Evolutionary conservation across 2,888 invertebrate species (phyloP), one percentile per base, ranked within the genome.

Genomic region (Aporophyla nigra): DNA sequence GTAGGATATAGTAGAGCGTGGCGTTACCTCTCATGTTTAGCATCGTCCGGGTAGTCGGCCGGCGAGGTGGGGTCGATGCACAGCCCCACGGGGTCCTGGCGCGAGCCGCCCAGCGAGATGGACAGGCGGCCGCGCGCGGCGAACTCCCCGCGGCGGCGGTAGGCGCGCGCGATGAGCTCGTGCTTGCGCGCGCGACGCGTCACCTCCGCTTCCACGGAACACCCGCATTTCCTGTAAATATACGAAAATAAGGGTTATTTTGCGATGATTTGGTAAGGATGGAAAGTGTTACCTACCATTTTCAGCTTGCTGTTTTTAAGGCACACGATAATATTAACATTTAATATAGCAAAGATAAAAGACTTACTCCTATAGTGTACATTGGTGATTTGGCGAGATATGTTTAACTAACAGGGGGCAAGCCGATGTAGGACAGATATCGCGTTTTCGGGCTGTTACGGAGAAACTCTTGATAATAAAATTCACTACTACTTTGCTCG

Each of bases 111-210:
- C 84, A 99, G 98, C 84, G 98, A 98, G 90, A 99, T 98, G 63
- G 99, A 99, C 63, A 99, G 97, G 19, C 98, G 97, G 12, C 99
- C 99, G 86, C 98, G 98, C 90, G 98, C 98, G 85, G 98, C 98
- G 90, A 99, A 98, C 90, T 98, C 98, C 88, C 98, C 98, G 61
- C 99, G 97, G 76, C 99, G 98, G 0, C 98, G 98, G 97, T 98
- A 99, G 0, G 99, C 99, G 93, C 98, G 98, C 33, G 99, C 98
- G 74, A 99, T 99, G 67, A 99, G 97, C 95, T 98, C 98, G 94
- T 99, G 99, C 91, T 99, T 99, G 89, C 98, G 97, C 86, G 97
- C 97, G 92, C 98, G 98, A 0, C 96, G 94, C 21, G 93, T 89
- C 85, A 92, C 92, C 74, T 96, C 96, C 68, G 93, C 94, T 89